These are phyloP conservation scores for Scyliorhinus canicula DNA, from an alignment of 2,797 vertebrate species.

Conservation along the genomic window DNA sequence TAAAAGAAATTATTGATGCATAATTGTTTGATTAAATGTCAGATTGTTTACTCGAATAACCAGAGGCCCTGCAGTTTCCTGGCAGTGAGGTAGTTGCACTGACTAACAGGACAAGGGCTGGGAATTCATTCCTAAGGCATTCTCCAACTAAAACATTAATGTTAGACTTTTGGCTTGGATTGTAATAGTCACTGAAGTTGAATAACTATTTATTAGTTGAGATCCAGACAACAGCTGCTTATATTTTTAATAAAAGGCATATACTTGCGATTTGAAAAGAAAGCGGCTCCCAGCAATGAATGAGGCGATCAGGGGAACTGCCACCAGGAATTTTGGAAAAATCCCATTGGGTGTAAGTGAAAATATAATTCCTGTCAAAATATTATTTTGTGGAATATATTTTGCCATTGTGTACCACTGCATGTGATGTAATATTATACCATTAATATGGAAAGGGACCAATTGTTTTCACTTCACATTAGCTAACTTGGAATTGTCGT, in stretches of 20 bases:
- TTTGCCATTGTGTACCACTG: not conserved
- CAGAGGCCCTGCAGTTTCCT: conserved; percentile 1
- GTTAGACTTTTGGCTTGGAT: not conserved
- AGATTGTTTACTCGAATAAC: conserved; percentile 31
- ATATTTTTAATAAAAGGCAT: conserved; percentile 31
- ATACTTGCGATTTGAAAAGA: not conserved
- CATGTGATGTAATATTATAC: not conserved
- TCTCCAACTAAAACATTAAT: conserved; percentile 30
- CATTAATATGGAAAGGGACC: not conserved
- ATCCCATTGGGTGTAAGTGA: not conserved
- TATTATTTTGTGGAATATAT: conserved; percentile 26
- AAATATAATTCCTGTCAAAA: conserved; percentile 2
- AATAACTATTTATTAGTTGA: conserved; percentile 3
- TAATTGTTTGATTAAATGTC: conserved; percentile 32
- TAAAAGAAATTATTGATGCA: conserved; percentile 31
- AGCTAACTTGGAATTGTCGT: conserved; percentile 11
- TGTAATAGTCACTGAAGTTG: conserved; percentile 1
- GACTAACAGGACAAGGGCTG: conserved; percentile 5
- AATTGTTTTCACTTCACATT: conserved; percentile 24
- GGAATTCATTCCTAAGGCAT: conserved; percentile 26
- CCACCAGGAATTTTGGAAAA: not conserved
- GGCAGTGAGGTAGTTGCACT: conserved; percentile 3
- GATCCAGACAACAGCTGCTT: not conserved
- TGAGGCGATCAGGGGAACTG: not conserved
- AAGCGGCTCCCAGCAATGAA: not conserved